Conservation (phyloP, 1,140 invertebrate genomes). For the Calephelis virginiensis region DNA sequence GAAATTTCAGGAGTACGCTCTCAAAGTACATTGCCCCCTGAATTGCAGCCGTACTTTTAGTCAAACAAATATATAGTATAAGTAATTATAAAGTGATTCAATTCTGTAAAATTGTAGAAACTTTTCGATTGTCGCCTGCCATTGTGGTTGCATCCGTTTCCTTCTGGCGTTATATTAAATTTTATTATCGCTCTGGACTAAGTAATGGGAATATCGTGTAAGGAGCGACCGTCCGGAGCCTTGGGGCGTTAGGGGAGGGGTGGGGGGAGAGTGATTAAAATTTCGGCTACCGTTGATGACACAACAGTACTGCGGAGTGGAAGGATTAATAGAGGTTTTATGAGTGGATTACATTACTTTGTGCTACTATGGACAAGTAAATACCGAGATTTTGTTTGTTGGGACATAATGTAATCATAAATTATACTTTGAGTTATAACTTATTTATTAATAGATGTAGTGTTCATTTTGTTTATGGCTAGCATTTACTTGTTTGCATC, state of each 20-base stretch:
- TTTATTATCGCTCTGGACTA: slow-evolving; percentile 78
- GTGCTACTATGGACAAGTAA: slow-evolving; percentile 39
- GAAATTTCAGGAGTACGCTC: too few species aligned
- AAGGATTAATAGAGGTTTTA: slow-evolving; percentile 74
- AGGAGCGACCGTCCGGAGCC: slow-evolving; percentile 69
- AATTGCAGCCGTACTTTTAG: too few species aligned
- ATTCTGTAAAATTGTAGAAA: slow-evolving; percentile 31
- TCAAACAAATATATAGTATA: too few species aligned
- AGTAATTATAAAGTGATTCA: neutral
- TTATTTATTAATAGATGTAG: too few species aligned
- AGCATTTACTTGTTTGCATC: too few species aligned
- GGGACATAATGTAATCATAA: slow-evolving; percentile 10
- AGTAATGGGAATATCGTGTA: slow-evolving; percentile 80
- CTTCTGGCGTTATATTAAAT: slow-evolving; percentile 77
- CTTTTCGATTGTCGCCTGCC: slow-evolving; percentile 41
- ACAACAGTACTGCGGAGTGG: slow-evolving; percentile 64
- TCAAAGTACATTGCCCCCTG: too few species aligned
- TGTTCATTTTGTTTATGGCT: too few species aligned
- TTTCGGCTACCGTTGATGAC: slow-evolving; percentile 75
- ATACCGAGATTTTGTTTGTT: slow-evolving; percentile 56
- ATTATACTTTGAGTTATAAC: neutral
- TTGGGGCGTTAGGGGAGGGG: slow-evolving; percentile 45
- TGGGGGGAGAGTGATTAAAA: slow-evolving; percentile 67
- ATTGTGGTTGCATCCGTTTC: slow-evolving; percentile 66
- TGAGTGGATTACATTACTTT: slow-evolving; percentile 74